These are phyloP conservation scores for Gobionotothen gibberifrons DNA, from an alignment of 2,797 vertebrate genomes.

Conservation along the genomic window DNA sequence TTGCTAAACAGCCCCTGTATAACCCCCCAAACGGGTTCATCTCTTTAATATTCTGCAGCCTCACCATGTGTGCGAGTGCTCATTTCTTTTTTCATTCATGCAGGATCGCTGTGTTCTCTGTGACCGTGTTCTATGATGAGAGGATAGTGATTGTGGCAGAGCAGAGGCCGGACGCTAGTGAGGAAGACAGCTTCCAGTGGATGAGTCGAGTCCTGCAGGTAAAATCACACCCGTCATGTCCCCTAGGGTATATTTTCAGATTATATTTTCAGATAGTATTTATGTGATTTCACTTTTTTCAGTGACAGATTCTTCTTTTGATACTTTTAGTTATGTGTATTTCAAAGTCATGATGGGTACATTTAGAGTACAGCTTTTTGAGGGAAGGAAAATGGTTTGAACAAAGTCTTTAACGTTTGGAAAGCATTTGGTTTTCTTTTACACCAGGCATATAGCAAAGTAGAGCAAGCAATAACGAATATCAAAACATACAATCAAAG, in stretches of 20 bases:
- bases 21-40: neutral
- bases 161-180: slow-evolving; percentile 95
- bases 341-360: neutral
- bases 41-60: neutral
- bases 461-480: too few species aligned
- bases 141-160: slow-evolving; percentile 97
- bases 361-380: neutral
- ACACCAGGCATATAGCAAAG: too few species aligned
- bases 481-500: too few species aligned
- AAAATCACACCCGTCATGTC: neutral
- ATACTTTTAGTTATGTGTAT: neutral
- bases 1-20: neutral
- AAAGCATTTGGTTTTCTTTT: too few species aligned
- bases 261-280: neutral
- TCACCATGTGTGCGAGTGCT: neutral
- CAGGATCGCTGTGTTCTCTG: slow-evolving; percentile 97
- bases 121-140: slow-evolving; percentile 97
- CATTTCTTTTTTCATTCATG: slow-evolving; percentile 9
- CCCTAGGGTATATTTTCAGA: neutral
- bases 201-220: slow-evolving; percentile 98
- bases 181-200: slow-evolving; percentile 99
- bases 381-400: too few species aligned
- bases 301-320: neutral
- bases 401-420: too few species aligned
- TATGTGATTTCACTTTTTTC: neutral